Evolutionary conservation across 2,113 vertebrate species (phyloP).

Genomic region (Collichthys lucidus): DNA sequence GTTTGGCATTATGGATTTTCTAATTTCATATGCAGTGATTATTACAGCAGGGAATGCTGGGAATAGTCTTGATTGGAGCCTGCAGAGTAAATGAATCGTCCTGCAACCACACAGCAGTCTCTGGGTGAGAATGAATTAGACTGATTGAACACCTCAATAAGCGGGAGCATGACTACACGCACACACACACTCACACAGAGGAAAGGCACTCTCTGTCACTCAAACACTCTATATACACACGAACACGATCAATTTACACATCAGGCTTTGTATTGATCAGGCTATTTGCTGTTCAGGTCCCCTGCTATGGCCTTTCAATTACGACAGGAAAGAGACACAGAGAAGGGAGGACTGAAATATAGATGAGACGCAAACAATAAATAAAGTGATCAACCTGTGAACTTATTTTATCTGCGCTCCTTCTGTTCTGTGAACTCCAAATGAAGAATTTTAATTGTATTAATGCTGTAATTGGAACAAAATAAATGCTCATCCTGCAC

Average conservation of each 20-base stretch:
- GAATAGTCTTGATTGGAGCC: conserved; percentile 80
- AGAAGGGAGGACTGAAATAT: conserved; percentile 56
- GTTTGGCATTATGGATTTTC: conserved; percentile 67
- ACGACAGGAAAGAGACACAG: conserved; percentile 53
- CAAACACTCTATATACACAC: conserved; percentile 56
- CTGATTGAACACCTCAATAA: conserved; percentile 83
- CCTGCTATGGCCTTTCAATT: conserved; percentile 81
- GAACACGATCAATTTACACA: conserved; percentile 79
- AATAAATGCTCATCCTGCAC: background rate
- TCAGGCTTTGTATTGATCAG: conserved; percentile 78
- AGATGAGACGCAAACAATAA: conserved; percentile 45
- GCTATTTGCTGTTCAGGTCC: conserved; percentile 75
- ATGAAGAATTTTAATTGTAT: background rate
- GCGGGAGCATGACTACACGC: conserved; percentile 49
- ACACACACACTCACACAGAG: conserved; percentile 23
- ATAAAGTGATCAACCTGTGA: conserved; percentile 36
- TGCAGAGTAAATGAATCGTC: conserved; percentile 82
- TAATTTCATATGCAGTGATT: conserved; percentile 81
- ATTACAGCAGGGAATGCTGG: conserved; percentile 78
- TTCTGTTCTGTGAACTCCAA: background rate
- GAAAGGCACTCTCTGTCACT: conserved; percentile 38
- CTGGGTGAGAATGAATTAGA: conserved; percentile 81
- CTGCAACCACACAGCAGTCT: conserved; percentile 78
- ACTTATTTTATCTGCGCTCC: background rate
- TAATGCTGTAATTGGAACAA: background rate